Conservation (phyloP, 2,797 vertebrate genomes). For the Bucorvus abyssinicus region DNA sequence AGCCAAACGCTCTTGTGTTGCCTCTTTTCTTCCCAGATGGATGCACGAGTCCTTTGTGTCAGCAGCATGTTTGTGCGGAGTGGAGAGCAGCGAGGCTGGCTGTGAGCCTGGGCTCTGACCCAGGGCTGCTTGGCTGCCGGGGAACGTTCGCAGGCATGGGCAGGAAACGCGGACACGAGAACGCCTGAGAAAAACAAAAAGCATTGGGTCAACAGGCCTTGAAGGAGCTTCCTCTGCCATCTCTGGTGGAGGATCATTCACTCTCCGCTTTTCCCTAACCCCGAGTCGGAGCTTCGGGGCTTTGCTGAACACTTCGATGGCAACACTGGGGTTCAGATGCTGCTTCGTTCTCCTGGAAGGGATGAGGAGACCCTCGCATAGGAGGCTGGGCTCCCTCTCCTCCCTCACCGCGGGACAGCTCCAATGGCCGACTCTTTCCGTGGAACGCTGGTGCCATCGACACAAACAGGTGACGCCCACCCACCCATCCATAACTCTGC, state of each 20-base stretch:
- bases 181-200: background rate
- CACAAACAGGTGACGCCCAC: background rate
- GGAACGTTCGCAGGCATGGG: background rate
- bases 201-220: accelerated
- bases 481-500: background rate
- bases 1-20: background rate
- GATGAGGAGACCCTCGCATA: background rate
- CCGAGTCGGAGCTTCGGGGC: background rate
- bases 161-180: no score
- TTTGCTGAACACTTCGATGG: accelerated
- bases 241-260: background rate
- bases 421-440: background rate
- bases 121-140: background rate
- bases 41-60: background rate
- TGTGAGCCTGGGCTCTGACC: background rate
- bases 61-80: background rate
- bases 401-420: background rate
- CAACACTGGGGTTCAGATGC: background rate
- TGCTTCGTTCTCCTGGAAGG: background rate
- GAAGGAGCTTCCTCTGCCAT: background rate
- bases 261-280: accelerated
- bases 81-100: background rate
- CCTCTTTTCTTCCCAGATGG: background rate
- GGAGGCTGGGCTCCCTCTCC: background rate
- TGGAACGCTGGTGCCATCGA: background rate